Conservation (phyloP, 2,113 vertebrate genomes). For the Phycodurus eques region DNA sequence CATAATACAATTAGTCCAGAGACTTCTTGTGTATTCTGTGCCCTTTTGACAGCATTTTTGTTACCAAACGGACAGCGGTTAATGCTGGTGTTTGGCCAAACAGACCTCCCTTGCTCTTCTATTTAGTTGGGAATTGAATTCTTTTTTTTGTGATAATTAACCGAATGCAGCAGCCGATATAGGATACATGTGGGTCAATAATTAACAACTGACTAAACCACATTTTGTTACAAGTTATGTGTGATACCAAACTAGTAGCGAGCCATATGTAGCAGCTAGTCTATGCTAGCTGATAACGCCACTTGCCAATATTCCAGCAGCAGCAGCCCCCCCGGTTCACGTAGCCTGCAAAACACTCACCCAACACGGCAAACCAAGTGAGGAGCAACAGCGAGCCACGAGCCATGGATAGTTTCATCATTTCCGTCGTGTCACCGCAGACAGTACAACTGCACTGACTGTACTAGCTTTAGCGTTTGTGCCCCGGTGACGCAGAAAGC, state of each 20-base stretch:
- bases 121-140: neutral
- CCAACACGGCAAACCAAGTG: constrained; percentile 46
- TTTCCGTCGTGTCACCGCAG: neutral
- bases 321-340: neutral
- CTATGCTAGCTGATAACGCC: neutral
- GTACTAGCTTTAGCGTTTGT: neutral
- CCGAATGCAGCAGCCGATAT: neutral
- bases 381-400: constrained; percentile 19
- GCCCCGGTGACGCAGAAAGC: neutral
- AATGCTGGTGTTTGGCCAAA: neutral
- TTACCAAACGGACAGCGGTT: neutral
- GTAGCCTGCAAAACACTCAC: constrained; percentile 54
- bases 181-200: neutral
- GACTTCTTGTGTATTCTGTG: neutral
- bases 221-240: neutral
- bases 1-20: neutral
- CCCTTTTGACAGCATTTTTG: neutral
- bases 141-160: neutral
- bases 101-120: neutral
- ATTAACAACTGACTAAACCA: too few relatives aligned
- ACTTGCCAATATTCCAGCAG: neutral
- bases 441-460: neutral
- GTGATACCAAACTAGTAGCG: neutral
- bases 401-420: constrained; percentile 47
- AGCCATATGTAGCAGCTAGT: neutral